Conservation (phyloP, 2,113 vertebrate species). For the Pachyramphus minor region DNA sequence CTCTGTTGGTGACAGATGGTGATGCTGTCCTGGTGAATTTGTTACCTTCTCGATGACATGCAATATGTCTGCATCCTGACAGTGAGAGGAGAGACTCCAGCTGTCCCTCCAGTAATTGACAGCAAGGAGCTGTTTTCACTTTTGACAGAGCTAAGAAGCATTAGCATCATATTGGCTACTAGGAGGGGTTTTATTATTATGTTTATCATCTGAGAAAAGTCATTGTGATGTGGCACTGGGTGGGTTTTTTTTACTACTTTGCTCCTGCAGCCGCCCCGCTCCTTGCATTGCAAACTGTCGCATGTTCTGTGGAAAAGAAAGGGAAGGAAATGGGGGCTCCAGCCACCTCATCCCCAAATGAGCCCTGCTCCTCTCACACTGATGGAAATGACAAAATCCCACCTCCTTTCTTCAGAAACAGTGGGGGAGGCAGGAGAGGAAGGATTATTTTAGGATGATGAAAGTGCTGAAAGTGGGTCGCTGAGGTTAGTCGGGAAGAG, state of each 20-base stretch:
- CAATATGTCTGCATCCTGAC: slow-evolving; percentile 86
- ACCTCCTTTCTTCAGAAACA: neutral
- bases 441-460: neutral
- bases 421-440: neutral
- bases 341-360: neutral
- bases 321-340: neutral
- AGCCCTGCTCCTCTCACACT: neutral
- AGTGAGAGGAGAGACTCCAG: slow-evolving; percentile 83
- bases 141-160: slow-evolving; percentile 72
- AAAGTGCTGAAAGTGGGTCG: neutral
- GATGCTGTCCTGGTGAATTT: slow-evolving; percentile 83
- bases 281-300: neutral
- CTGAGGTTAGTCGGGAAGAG: neutral
- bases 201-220: slow-evolving; percentile 52
- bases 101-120: slow-evolving; percentile 80
- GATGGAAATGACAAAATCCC: neutral
- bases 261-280: neutral
- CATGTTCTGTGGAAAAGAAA: slow-evolving; percentile 21
- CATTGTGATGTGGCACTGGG: slow-evolving; percentile 33
- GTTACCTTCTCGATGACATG: slow-evolving; percentile 88
- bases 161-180: slow-evolving; percentile 68
- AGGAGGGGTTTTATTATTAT: slow-evolving; percentile 50
- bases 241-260: neutral
- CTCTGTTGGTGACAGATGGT: slow-evolving; percentile 89
- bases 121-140: slow-evolving; percentile 69